Conservation (phyloP, 2,113 vertebrate genomes). For the Anarhynchus alexandrinus region DNA sequence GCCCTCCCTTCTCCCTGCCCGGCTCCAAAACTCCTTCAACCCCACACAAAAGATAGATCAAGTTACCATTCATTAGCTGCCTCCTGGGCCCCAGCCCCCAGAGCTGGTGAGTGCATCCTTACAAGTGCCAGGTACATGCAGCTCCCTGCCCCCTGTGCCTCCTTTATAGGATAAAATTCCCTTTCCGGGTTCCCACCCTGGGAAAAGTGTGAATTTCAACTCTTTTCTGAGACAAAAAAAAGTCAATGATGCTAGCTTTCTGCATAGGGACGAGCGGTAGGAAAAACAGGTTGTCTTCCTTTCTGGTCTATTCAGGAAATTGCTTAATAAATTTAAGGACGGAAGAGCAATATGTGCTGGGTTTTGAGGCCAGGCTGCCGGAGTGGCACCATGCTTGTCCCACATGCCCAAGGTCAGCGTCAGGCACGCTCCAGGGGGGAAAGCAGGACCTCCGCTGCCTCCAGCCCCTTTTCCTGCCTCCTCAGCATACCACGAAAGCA, state of each 20-base stretch:
- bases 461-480: neutral
- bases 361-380: neutral
- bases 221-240: neutral
- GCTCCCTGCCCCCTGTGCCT: neutral
- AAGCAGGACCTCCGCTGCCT: neutral
- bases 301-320: neutral
- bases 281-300: neutral
- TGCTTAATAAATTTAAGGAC: neutral
- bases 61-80: neutral
- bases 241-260: neutral
- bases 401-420: neutral
- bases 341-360: fast-evolving
- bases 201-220: neutral
- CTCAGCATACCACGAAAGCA: neutral
- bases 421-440: neutral
- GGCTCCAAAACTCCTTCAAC: slow-evolving; percentile 13
- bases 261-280: fast-evolving
- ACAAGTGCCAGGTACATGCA: slow-evolving; percentile 30
- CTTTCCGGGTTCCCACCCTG: neutral
- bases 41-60: slow-evolving; percentile 28
- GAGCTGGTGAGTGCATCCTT: neutral
- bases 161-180: neutral
- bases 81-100: neutral
- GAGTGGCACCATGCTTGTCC: neutral
- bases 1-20: neutral